A percentile compares a stretch with the other conserved stretches of the same genome.
These are phyloP conservation scores for Tenthredo notha DNA, from an alignment of 2,888 invertebrate species.

Conservation along the genomic window DNA sequence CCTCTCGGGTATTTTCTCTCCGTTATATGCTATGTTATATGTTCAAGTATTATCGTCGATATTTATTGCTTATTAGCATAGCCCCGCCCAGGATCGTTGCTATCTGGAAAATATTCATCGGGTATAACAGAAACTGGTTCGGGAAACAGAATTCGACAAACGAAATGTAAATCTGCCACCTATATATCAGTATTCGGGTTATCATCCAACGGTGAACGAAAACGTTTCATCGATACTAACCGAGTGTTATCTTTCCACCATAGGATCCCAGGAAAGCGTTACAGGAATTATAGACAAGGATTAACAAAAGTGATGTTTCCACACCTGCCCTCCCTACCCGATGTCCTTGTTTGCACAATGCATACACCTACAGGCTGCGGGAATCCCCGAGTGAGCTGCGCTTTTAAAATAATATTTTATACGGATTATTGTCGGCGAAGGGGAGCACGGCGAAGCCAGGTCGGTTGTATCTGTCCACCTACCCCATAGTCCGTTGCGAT, in stretches of 20 bases:
- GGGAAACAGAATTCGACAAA: not conserved
- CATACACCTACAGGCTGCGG: conserved; percentile 34
- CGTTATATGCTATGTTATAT: not conserved
- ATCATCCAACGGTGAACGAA: conserved; percentile 32
- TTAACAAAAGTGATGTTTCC: conserved; percentile 73
- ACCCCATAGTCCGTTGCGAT: conserved; percentile 17
- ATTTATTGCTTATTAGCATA: conserved; percentile 23
- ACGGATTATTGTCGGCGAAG: conserved; percentile 68
- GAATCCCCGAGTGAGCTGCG: conserved; percentile 53
- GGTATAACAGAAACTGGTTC: not conserved
- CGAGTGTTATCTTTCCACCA: conserved; percentile 42
- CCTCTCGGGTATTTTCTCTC: not conserved
- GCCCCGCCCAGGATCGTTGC: not conserved
- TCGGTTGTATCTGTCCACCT: conserved; percentile 18
- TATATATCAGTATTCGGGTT: conserved; percentile 15
- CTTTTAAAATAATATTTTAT: conserved; percentile 74
- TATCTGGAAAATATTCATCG: not conserved
- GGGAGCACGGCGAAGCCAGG: not conserved
- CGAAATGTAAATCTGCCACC: conserved; percentile 6
- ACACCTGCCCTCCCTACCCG: conserved; percentile 69
- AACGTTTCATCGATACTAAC: conserved; percentile 35
- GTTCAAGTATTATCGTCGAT: not conserved
- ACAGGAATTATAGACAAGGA: conserved; percentile 68
- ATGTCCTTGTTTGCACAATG: conserved; percentile 47
- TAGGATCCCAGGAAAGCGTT: conserved; percentile 31